phyloP scores from a whole-genome alignment of 2,797 vertebrate genomes.

The Typhlichthys eigenmanni region DNA sequence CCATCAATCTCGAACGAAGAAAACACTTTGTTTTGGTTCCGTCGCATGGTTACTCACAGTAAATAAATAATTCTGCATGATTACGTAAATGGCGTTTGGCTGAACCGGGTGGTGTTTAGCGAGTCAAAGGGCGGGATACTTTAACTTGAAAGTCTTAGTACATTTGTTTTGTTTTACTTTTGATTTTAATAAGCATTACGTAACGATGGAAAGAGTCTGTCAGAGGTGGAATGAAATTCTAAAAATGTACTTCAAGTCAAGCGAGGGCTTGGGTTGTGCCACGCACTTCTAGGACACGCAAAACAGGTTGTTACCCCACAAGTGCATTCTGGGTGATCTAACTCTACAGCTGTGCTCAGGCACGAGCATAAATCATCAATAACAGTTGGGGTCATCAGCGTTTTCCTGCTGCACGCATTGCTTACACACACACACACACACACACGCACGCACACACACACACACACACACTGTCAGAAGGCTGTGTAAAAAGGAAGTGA shows the following conservation, averaged over 20 bases:
- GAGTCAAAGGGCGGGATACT: slow-evolving; percentile 34
- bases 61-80: slow-evolving; percentile 75
- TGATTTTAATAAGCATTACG: slow-evolving; percentile 4
- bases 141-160: background rate
- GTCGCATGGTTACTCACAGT: slow-evolving; percentile 70
- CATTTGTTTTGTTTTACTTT: background rate
- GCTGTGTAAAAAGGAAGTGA: slow-evolving; percentile 6
- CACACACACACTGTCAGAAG: background rate
- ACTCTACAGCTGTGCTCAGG: slow-evolving; percentile 8
- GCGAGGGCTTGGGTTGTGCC: slow-evolving; percentile 9
- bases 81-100: slow-evolving; percentile 57
- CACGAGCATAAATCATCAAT: background rate
- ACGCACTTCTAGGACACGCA: slow-evolving; percentile 14
- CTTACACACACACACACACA: background rate
- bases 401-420: background rate
- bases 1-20: slow-evolving; percentile 26
- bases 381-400: background rate
- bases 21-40: slow-evolving; percentile 52
- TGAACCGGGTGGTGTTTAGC: slow-evolving; percentile 29
- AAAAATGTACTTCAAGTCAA: background rate
- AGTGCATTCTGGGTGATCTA: background rate
- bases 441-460: background rate
- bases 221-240: slow-evolving; percentile 2
- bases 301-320: slow-evolving; percentile 24
- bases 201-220: slow-evolving; percentile 24